Percentiles rank a stretch among this genome's conserved stretches.
phyloP scores from a whole-genome alignment of 2,797 vertebrate species.

The Notolepis coatsorum region DNA sequence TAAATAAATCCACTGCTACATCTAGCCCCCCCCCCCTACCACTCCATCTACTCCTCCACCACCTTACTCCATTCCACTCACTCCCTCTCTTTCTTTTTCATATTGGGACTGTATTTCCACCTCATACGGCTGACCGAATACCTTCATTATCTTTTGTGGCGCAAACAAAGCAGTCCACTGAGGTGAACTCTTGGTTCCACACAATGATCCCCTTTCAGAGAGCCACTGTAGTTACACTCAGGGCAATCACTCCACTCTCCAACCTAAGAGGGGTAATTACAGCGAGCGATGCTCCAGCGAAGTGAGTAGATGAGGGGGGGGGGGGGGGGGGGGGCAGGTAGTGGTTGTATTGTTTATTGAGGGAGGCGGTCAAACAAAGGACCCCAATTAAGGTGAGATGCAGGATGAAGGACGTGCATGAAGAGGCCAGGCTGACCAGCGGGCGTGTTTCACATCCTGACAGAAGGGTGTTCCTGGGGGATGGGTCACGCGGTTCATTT shows the following conservation, averaged over 20 bases:
- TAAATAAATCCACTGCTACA: constrained; percentile 3
- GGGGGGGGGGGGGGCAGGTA: constrained; percentile 58
- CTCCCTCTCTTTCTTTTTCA: constrained; percentile 41
- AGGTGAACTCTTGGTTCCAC: constrained; percentile 72
- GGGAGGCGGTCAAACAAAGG: constrained; percentile 77
- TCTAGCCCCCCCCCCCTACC: constrained; percentile 15
- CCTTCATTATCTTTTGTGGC: constrained; percentile 81
- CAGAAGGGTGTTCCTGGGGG: neutral
- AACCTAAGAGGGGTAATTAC: constrained; percentile 81
- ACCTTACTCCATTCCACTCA: constrained; percentile 3
- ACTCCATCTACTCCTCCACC: neutral
- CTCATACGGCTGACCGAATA: constrained; percentile 73
- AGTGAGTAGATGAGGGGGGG: constrained; percentile 60
- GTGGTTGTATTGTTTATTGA: constrained; percentile 79
- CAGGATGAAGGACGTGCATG: constrained; percentile 57
- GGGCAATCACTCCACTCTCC: constrained; percentile 83
- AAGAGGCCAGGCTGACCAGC: constrained; percentile 9
- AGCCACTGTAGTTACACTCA: constrained; percentile 80
- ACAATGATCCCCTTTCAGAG: constrained; percentile 85
- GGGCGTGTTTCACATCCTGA: constrained; percentile 4
- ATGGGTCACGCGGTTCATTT: neutral
- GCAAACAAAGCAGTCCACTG: constrained; percentile 82
- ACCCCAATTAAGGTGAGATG: constrained; percentile 66
- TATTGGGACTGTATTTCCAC: constrained; percentile 60
- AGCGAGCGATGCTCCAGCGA: constrained; percentile 71